Evolutionary conservation across 1,140 invertebrate species (phyloP).

Genomic region (Neodiprion lecontei): DNA sequence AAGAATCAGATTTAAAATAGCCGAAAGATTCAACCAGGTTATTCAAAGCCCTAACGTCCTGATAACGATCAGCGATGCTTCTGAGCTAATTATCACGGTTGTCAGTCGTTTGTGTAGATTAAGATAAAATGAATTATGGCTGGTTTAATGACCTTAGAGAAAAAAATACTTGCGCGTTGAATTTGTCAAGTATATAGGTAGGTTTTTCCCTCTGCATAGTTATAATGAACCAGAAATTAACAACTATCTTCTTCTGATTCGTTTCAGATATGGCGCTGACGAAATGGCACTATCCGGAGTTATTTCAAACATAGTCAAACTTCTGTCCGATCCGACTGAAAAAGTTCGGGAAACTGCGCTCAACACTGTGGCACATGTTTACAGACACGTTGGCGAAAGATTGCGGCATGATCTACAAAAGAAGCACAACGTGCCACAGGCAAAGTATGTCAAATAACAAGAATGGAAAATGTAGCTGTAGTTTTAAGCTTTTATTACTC

Average conservation of each 20-base stretch:
- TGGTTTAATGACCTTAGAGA: no score
- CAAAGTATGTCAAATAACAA: conserved; percentile 68
- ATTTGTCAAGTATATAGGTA: no score
- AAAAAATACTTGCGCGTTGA: no score
- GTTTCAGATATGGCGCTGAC: conserved; percentile 80
- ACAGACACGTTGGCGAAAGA: conserved; percentile 92
- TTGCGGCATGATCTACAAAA: conserved; percentile 82
- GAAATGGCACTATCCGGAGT: conserved; percentile 82
- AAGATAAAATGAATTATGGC: no score
- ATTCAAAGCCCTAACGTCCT: neutral
- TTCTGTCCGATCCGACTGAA: conserved; percentile 88
- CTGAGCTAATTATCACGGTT: no score
- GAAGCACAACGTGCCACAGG: conserved; percentile 80
- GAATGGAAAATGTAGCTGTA: neutral
- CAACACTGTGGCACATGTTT: conserved; percentile 86
- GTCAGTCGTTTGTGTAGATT: no score
- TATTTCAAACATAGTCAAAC: conserved; percentile 81
- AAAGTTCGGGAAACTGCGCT: conserved; percentile 88
- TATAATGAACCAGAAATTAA: no score
- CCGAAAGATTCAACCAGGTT: no score
- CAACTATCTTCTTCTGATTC: conserved; percentile 20
- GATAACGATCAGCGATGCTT: neutral
- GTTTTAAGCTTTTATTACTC: conserved; percentile 11
- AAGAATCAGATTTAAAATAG: neutral
- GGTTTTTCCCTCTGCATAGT: no score